A percentile compares a stretch with the other conserved stretches of the same genome.
These are phyloP conservation scores for Menidia beryllina DNA, from an alignment of 2,113 vertebrate genomes.

Conservation along the genomic window DNA sequence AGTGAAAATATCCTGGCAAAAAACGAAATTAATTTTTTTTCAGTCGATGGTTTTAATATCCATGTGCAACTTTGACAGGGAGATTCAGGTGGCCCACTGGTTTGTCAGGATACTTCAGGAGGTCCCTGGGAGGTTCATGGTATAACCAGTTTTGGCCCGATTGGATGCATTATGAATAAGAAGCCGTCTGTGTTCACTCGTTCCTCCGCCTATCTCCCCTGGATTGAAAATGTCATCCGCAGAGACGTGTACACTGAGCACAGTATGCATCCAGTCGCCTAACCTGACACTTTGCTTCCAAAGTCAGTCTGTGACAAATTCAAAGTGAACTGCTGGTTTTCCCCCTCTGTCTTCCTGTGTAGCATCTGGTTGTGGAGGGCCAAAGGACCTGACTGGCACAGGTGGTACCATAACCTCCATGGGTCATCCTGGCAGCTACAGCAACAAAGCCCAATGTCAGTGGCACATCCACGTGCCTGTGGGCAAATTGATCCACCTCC, in stretches of 20 bases:
- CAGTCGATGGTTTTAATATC: neutral
- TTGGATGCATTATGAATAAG: constrained; percentile 84
- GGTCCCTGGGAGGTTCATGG: constrained; percentile 80
- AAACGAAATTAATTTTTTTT: neutral
- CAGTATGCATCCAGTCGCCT: constrained; percentile 67
- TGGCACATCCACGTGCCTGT: constrained; percentile 78
- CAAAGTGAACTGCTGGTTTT: constrained; percentile 15
- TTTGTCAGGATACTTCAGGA: constrained; percentile 71
- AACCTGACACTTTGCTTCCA: constrained; percentile 19
- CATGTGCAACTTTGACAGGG: constrained; percentile 65
- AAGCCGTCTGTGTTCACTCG: constrained; percentile 85
- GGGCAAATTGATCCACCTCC: constrained; percentile 79
- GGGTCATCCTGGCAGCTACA: constrained; percentile 74
- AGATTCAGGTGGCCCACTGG: constrained; percentile 83
- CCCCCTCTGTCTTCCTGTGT: constrained; percentile 39
- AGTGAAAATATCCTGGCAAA: neutral
- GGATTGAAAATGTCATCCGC: constrained; percentile 79
- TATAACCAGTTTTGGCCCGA: constrained; percentile 84
- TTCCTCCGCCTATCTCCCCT: constrained; percentile 78
- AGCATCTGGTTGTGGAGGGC: constrained; percentile 81
- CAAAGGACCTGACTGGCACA: constrained; percentile 66
- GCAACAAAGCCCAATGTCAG: constrained; percentile 75
- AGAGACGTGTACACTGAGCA: constrained; percentile 76
- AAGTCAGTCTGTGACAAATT: constrained; percentile 16
- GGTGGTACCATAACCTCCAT: constrained; percentile 75